These are phyloP conservation scores for Kradibia gibbosae DNA, from an alignment of 1,140 invertebrate species.

Conservation along the genomic window DNA sequence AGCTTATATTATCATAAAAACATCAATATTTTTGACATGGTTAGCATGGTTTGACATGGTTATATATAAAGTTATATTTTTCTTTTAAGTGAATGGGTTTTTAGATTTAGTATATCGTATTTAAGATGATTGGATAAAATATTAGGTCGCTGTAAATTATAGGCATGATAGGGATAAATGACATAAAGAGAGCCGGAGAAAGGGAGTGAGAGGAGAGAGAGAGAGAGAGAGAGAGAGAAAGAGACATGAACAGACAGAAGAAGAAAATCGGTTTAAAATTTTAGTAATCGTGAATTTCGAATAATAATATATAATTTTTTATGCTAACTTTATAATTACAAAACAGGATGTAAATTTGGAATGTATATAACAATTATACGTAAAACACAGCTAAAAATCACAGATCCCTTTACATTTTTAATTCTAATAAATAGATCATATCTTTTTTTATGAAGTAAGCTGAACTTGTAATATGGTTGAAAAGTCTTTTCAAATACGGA, in stretches of 20 bases:
- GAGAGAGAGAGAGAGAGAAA: neutral
- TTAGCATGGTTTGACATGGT: no score
- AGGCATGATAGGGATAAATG: no score
- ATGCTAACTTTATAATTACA: neutral
- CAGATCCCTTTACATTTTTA: neutral
- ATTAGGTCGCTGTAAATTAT: no score
- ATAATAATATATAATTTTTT: no score
- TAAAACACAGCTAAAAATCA: neutral
- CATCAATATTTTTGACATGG: no score
- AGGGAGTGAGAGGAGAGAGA: neutral
- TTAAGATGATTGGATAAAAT: no score
- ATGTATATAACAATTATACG: neutral
- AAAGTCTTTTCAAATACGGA: conserved; percentile 9
- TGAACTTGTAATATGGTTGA: neutral
- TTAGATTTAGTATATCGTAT: no score
- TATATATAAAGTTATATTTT: no score
- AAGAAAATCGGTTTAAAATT: neutral
- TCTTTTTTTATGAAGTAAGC: neutral
- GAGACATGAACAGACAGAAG: no score
- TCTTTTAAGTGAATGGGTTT: no score
- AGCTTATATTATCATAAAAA: no score
- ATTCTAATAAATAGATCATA: no score
- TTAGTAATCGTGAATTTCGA: neutral
- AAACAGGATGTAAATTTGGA: neutral
- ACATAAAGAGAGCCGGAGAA: neutral